phyloP scores from a whole-genome alignment of 1,140 invertebrate genomes.

The Aporrectodea caliginosa region DNA sequence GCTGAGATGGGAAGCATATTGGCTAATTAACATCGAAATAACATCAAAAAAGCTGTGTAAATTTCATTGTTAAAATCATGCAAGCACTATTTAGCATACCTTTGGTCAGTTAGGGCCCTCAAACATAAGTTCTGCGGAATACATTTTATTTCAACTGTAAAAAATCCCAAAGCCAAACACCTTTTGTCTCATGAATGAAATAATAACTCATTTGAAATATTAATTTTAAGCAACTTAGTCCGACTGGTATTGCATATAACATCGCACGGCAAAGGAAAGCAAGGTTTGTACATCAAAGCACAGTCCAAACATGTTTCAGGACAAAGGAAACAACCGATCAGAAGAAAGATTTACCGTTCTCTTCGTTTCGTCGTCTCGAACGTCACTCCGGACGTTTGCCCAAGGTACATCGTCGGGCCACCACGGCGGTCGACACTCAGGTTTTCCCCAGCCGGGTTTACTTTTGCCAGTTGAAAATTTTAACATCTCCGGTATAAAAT shows the following conservation, averaged over 20 bases:
- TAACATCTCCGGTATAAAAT: constrained; percentile 95
- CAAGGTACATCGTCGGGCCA: constrained; percentile 95
- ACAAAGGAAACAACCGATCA: not conserved
- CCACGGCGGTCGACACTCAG: constrained; percentile 90
- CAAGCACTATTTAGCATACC: too few species aligned
- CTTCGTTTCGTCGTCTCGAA: constrained; percentile 89
- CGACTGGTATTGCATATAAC: constrained; percentile 36
- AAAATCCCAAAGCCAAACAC: too few species aligned
- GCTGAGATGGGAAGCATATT: too few species aligned
- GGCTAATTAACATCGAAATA: too few species aligned
- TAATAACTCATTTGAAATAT: too few species aligned
- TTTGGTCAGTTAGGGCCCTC: too few species aligned
- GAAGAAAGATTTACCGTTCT: constrained; percentile 76
- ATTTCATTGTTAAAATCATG: too few species aligned
- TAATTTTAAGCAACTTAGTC: too few species aligned
- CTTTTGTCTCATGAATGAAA: too few species aligned
- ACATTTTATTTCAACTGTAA: too few species aligned
- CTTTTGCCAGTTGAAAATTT: constrained; percentile 95
- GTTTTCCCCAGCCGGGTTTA: constrained; percentile 95
- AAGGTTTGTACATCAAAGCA: constrained; percentile 10
- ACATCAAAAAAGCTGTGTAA: too few species aligned
- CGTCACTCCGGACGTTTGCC: constrained; percentile 97
- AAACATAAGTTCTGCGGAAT: too few species aligned
- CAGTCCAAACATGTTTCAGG: not conserved
- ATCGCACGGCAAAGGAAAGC: constrained; percentile 19